Evolutionary conservation across 2,888 invertebrate genomes (phyloP), one percentile per base, ranked within the genome.

Genomic region (Xanthia togata): DNA sequence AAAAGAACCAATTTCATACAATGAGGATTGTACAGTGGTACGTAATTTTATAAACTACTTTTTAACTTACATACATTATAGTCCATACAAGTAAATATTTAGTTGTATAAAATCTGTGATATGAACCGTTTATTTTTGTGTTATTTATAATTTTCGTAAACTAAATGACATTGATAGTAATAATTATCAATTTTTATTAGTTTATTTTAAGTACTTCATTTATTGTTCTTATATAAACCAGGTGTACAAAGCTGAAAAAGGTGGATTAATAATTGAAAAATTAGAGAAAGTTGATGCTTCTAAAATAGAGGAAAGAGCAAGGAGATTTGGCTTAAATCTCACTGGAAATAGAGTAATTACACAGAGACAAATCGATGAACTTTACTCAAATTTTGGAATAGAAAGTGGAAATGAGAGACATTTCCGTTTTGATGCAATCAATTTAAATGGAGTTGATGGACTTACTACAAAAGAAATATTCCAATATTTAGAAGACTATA

Each of bases 391-490:
- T 88, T 94, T 93, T 90, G 96, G 94, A 31, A 94, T 97, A 76
- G 96, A 96, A 84, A 94, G 96, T 88, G 97, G 96, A 47, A 97
- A 97, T 90, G 97, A 97, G 90, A 96, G 97, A 87, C 97, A 97
- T 91, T 96, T 97, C 83, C 97, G 98, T 84, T 97, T 98, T 88
- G 98, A 98, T 93, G 97, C 98, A 35, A 94, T 98, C 68, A 98
- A 98, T 92, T 95, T 98, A 91, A 96, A 97, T 91, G 98, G 98
- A 69, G 97, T 98, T 1, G 97, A 98, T 87, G 97, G 98, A 55
- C 97, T 98, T 97, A 97, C 97, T 87, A 98, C 98, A 5, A 97
- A 97, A 91, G 98, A 98, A 92, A 97, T 98, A 70, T 98, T 98
- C 91, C 97, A 97, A 85, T 98, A 98, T 93, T 98, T 98, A 91